A percentile compares a stretch with the other conserved stretches of the same genome.
phyloP scores from a whole-genome alignment of 2,797 vertebrate genomes.

The Muscicapa striata region DNA sequence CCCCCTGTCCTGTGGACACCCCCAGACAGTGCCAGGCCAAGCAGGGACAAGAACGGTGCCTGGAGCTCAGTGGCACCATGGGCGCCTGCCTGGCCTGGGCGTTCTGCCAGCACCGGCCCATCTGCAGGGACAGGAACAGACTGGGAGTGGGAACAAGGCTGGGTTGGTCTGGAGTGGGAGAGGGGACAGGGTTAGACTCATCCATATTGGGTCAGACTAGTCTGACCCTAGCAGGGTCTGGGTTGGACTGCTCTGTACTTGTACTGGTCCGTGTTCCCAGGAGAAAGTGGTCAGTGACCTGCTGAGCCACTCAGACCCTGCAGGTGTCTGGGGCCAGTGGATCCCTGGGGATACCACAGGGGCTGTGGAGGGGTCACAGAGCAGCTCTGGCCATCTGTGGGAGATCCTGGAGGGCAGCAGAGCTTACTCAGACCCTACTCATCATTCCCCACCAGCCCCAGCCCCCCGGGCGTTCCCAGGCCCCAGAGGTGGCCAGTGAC shows the following conservation, averaged over 20 bases:
- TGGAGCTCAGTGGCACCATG: not conserved
- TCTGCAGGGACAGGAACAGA: not conserved
- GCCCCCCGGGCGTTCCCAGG: rapidly evolving
- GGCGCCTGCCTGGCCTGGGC: not conserved
- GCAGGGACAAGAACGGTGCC: not conserved
- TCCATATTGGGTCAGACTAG: not conserved
- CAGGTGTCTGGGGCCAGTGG: not conserved
- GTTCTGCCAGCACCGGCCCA: not conserved
- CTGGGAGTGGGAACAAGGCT: not conserved
- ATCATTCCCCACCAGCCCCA: not conserved
- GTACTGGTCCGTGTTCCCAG: not conserved
- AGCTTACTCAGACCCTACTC: not conserved
- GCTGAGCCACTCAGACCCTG: rapidly evolving
- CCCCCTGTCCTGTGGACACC: not conserved
- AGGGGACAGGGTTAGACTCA: not conserved
- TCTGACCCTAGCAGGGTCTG: not conserved
- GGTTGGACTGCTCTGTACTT: not conserved
- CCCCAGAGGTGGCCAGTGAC: not conserved
- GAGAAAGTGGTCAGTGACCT: not conserved
- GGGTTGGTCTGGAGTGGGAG: not conserved
- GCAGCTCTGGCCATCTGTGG: not conserved
- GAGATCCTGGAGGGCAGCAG: not conserved
- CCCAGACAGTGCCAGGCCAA: not conserved
- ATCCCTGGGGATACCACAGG: not conserved
- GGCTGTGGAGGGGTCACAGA: not conserved